A percentile compares a stretch with the other conserved stretches of the same genome.
Conservation (phyloP, 2,888 invertebrate genomes). For the Teleogryllus oceanicus region DNA sequence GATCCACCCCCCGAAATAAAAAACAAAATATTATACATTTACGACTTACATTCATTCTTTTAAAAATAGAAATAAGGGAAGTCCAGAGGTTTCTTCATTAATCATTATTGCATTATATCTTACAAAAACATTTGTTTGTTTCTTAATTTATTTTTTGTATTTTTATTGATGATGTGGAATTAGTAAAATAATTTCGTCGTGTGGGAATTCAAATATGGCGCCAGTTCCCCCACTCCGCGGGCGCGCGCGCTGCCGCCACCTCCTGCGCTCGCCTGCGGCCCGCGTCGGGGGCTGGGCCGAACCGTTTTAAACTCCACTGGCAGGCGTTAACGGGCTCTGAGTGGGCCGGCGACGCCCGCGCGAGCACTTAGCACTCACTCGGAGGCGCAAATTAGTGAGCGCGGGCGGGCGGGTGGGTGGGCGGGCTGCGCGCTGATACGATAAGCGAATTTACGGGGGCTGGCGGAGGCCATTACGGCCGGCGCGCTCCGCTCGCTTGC, state of each 20-base stretch:
- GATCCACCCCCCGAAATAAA: too few species aligned
- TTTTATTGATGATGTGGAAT: too few species aligned
- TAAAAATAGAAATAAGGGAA: too few species aligned
- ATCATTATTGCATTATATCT: too few species aligned
- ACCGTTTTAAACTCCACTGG: constrained; percentile 18
- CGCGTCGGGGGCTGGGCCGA: background rate
- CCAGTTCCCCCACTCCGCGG: background rate
- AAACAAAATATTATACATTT: too few species aligned
- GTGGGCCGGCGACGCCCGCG: background rate
- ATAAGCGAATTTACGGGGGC: background rate
- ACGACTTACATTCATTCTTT: too few species aligned
- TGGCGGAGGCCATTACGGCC: background rate
- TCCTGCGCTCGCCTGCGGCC: background rate
- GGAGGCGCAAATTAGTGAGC: background rate
- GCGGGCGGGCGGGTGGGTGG: background rate
- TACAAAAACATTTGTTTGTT: too few species aligned
- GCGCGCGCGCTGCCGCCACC: background rate
- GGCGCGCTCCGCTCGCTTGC: too few species aligned
- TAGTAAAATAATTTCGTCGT: too few species aligned
- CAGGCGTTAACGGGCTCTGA: background rate
- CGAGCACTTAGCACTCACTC: background rate
- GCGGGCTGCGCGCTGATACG: background rate
- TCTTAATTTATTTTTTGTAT: too few species aligned
- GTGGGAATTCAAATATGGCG: background rate
- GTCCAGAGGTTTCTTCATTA: too few species aligned